phyloP scores from a whole-genome alignment of 2,113 vertebrate species.

The Glaucidium brasilianum region DNA sequence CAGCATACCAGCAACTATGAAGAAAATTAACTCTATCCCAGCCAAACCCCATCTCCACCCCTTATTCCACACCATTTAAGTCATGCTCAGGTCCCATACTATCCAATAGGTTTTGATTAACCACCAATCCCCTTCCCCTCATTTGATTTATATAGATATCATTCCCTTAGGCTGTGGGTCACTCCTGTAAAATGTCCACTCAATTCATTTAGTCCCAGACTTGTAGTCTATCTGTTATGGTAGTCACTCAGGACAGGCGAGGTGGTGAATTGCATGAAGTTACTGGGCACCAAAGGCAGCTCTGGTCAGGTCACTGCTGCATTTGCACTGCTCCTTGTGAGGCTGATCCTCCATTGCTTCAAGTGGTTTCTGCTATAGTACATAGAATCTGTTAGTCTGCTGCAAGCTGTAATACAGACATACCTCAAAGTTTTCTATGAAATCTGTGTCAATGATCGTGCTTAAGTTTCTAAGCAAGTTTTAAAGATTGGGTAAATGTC shows the following conservation, averaged over 20 bases:
- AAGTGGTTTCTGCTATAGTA: rapidly evolving
- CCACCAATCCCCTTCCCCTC: background rate
- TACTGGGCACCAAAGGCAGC: background rate
- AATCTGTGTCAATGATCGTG: background rate
- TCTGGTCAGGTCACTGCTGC: background rate
- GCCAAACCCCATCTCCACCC: background rate
- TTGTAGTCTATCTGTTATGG: background rate
- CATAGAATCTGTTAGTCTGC: background rate
- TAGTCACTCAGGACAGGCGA: background rate
- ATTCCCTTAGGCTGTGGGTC: too few species aligned
- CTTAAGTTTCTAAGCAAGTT: background rate
- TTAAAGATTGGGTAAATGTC: background rate
- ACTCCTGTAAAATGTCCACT: background rate
- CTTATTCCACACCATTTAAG: background rate
- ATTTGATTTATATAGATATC: background rate
- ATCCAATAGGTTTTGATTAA: background rate
- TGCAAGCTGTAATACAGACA: background rate
- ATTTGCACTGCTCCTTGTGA: background rate
- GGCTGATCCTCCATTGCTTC: background rate
- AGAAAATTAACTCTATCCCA: too few species aligned
- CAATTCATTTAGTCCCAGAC: background rate
- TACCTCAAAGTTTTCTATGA: background rate
- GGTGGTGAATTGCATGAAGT: rapidly evolving
- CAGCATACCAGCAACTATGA: too few species aligned
- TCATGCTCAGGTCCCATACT: background rate